Evolutionary conservation across 2,113 vertebrate genomes (phyloP).

Genomic region (Oenanthe melanoleuca): DNA sequence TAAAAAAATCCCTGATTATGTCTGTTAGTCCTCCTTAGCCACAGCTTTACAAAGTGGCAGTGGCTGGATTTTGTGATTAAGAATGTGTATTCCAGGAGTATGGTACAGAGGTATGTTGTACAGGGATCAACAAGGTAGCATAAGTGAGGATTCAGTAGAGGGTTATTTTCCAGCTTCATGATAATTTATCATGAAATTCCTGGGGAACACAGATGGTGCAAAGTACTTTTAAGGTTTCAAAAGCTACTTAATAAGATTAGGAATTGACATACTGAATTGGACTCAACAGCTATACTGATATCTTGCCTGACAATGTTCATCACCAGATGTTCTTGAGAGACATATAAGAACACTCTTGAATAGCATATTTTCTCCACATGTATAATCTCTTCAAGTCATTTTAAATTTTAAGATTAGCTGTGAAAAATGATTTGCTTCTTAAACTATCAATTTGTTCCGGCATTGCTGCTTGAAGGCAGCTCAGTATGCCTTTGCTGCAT

Average conservation of each 20-base stretch:
- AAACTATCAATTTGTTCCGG: constrained; percentile 15
- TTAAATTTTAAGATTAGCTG: constrained; percentile 44
- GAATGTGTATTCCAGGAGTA: background rate
- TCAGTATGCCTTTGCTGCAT: background rate
- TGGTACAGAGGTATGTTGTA: background rate
- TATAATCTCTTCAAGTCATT: constrained; percentile 42
- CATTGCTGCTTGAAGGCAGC: constrained; percentile 5
- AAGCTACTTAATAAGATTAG: constrained; percentile 55
- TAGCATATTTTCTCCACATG: background rate
- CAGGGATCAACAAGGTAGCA: background rate
- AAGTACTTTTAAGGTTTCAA: constrained; percentile 30
- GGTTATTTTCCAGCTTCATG: constrained; percentile 12
- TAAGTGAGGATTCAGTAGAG: background rate
- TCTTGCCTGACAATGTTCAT: background rate
- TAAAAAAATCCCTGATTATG: background rate
- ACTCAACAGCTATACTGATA: background rate
- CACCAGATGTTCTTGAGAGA: constrained; percentile 26
- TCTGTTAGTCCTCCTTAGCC: background rate
- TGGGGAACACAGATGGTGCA: background rate
- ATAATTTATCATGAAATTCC: constrained; percentile 16
- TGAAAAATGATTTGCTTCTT: constrained; percentile 34
- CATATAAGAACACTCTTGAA: background rate
- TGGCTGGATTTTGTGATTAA: background rate
- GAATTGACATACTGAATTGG: constrained; percentile 20
- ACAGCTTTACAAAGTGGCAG: background rate